Percentiles rank a stretch among this genome's conserved stretches.
These are phyloP conservation scores for Philotrypesis tridentata DNA, from an alignment of 1,140 invertebrate species.

Conservation along the genomic window DNA sequence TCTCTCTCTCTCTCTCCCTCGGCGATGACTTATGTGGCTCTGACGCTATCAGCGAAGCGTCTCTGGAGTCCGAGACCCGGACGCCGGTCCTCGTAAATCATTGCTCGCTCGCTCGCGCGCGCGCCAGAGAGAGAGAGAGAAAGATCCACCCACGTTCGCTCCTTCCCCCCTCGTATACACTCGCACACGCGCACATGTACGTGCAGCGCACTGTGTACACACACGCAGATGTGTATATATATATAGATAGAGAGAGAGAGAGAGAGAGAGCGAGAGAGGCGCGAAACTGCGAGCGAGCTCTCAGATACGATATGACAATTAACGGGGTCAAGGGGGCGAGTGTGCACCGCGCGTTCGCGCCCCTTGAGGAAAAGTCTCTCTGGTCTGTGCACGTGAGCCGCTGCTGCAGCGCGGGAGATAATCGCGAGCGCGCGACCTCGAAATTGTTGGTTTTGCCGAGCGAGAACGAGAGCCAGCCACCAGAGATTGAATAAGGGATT, in stretches of 20 bases:
- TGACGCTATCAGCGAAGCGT: constrained; percentile 74
- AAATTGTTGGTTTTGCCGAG: constrained; percentile 50
- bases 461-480: background rate
- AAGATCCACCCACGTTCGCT: constrained; percentile 69
- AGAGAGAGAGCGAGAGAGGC: too few relatives aligned
- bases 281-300: constrained; percentile 52
- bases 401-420: background rate
- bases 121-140: too few relatives aligned
- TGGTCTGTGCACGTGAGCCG: background rate
- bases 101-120: constrained; percentile 45
- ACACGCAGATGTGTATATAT: constrained; percentile 20
- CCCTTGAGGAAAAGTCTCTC: constrained; percentile 21
- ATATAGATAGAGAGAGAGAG: too few relatives aligned
- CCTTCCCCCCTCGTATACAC: constrained; percentile 49
- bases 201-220: too few relatives aligned
- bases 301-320: constrained; percentile 65
- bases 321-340: constrained; percentile 61
- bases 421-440: constrained; percentile 27
- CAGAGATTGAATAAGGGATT: constrained; percentile 51
- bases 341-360: background rate
- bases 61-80: constrained; percentile 71
- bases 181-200: too few relatives aligned
- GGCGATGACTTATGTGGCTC: constrained; percentile 75
- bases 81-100: constrained; percentile 71
- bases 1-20: too few relatives aligned